phyloP scores from a whole-genome alignment of 2,888 invertebrate genomes.

The Norana najaformis region DNA sequence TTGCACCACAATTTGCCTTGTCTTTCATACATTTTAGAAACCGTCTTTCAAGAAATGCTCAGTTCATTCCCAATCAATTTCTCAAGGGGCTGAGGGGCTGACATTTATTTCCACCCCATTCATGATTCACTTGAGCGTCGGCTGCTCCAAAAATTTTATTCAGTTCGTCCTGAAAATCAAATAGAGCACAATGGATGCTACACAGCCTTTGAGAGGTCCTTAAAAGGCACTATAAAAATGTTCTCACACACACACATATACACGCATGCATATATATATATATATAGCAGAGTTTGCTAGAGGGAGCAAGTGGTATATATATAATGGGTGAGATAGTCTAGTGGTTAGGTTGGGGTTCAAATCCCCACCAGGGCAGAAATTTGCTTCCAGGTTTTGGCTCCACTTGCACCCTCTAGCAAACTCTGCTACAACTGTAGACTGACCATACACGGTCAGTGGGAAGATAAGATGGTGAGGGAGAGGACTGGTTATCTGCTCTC shows the following conservation, averaged over 20 bases:
- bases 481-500: too few species aligned
- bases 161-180: background rate
- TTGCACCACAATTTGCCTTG: background rate
- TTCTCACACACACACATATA: background rate
- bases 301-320: too few species aligned
- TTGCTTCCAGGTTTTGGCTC: too few species aligned
- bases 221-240: background rate
- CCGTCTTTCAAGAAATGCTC: background rate
- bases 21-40: background rate
- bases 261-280: too few species aligned
- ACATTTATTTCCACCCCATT: background rate
- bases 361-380: too few species aligned
- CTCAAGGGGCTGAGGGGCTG: background rate
- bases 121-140: background rate
- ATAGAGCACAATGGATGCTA: background rate
- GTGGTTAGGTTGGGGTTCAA: too few species aligned
- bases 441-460: too few species aligned
- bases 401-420: too few species aligned
- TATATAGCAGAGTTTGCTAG: too few species aligned
- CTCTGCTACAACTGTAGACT: too few species aligned
- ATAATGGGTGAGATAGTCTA: too few species aligned
- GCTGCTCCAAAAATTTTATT: background rate
- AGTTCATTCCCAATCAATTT: constrained; percentile 5
- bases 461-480: too few species aligned
- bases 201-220: background rate